Evolutionary conservation across 2,888 invertebrate species (phyloP), one percentile per base, ranked within the genome.

Genomic region (Sepiola atlantica): DNA sequence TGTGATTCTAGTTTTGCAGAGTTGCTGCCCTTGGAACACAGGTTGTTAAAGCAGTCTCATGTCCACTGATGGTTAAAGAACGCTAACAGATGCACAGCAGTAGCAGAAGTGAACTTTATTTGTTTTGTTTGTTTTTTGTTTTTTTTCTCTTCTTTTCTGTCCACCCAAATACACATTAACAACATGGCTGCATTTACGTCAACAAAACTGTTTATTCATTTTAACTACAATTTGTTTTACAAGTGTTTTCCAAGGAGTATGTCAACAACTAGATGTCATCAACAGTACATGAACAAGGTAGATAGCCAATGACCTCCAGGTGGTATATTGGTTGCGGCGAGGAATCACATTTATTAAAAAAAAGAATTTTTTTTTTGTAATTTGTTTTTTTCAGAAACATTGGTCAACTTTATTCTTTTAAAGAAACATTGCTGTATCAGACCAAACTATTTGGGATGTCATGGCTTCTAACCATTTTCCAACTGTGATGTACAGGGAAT

Each of bases 161-260:
- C 77, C 77, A 77, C 77, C 77, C 77, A 77, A 77, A 77, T 77
- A 77, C 77, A 77, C 77, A 77, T 77, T 77, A 77, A 77, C 77
- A 77, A 77, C 77, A 77, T 77, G 77, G 77, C 77, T 77, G 77
- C 77, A 77, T 77, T 77, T 77, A 77, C 77, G 32, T 77, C 77
- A 77, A 77, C 77, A 77, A 77, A 77, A 77, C 77, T 77, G 77
- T 77, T 77, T 77, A 77, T 77, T 77, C 77, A 77, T 77, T 77
- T 77, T 77, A 77, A 77, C 77, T 77, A 77, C 77, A 77, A 77
- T 77, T 77, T 77, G 77, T 77, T 77, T 77, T 77, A 77, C 77
- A 77, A 77, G 77, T 77, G 77, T 77, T 77, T 77, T 77, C 77
- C 77, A 77, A 77, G 77, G 77, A 77, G 77, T 77, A 77, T 77